Evolutionary conservation across 2,113 vertebrate genomes (phyloP).

Genomic region (Paedocypris sp.): DNA sequence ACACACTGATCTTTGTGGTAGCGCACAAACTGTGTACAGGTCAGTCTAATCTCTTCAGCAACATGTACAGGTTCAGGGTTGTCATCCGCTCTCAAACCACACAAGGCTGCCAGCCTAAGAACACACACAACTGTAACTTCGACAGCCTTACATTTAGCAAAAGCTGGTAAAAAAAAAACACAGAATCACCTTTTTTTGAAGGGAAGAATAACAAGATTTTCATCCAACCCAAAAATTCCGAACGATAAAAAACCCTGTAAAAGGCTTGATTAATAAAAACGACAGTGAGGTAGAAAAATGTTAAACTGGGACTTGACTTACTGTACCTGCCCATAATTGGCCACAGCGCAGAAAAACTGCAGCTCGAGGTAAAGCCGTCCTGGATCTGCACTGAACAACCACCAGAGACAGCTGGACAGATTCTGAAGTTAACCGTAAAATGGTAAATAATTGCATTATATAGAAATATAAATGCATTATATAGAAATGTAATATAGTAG

Average conservation of each 20-base stretch:
- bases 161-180: not conserved
- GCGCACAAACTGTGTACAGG: conserved; percentile 86
- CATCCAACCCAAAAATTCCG: conserved; percentile 90
- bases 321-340: conserved; percentile 90
- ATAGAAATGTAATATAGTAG: too few species aligned
- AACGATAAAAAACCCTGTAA: conserved; percentile 97
- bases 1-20: conserved; percentile 91
- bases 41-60: conserved; percentile 89
- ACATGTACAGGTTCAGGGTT: conserved; percentile 49
- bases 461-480: too few species aligned
- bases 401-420: conserved; percentile 94
- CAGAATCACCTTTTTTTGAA: conserved; percentile 85
- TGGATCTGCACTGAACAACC: conserved; percentile 86
- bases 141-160: not conserved
- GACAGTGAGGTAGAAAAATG: conserved; percentile 1
- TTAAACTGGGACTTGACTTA: not conserved
- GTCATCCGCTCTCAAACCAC: conserved; percentile 59
- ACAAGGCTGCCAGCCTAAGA: conserved; percentile 72
- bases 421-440: conserved; percentile 58
- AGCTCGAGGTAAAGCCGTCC: conserved; percentile 88
- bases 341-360: conserved; percentile 93
- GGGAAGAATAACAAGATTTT: conserved; percentile 86
- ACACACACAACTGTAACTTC: not conserved
- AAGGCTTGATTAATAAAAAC: too few species aligned
- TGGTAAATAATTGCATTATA: too few species aligned